A percentile compares a stretch with the other conserved stretches of the same genome.
Conservation (phyloP, 2,888 invertebrate genomes). For the Hypercompe scribonia region DNA sequence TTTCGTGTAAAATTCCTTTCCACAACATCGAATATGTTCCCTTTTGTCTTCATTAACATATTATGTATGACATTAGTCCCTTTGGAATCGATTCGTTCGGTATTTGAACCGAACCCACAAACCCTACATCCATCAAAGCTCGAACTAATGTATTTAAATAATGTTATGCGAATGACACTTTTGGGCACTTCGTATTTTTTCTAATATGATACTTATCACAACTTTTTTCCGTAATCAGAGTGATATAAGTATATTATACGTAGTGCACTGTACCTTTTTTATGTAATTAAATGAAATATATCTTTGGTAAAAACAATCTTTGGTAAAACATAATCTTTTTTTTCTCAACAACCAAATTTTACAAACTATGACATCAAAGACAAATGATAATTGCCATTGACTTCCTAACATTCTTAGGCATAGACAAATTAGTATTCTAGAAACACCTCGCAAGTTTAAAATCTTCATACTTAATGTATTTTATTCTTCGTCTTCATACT, state of each 20-base stretch:
- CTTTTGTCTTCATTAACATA: conserved; percentile 10
- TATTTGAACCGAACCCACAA: conserved; percentile 13
- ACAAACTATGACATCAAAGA: no score
- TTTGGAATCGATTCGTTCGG: conserved; percentile 16
- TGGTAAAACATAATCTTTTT: no score
- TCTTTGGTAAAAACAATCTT: no score
- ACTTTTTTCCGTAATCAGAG: background rate
- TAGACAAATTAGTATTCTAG: no score
- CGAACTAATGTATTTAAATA: conserved; percentile 19
- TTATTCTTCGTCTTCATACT: no score
- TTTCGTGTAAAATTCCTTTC: background rate
- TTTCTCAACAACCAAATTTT: no score
- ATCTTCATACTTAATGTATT: no score
- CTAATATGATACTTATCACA: background rate
- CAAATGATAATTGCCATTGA: no score
- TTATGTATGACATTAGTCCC: conserved; percentile 10
- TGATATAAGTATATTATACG: background rate
- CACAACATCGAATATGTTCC: background rate
- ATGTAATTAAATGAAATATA: no score
- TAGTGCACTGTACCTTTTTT: background rate
- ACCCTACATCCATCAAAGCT: conserved; percentile 38
- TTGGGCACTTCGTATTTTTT: background rate
- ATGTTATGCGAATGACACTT: conserved; percentile 22
- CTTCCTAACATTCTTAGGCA: no score
- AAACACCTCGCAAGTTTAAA: no score